Conservation (phyloP, 2,113 vertebrate species). For the Daubentonia madagascariensis region DNA sequence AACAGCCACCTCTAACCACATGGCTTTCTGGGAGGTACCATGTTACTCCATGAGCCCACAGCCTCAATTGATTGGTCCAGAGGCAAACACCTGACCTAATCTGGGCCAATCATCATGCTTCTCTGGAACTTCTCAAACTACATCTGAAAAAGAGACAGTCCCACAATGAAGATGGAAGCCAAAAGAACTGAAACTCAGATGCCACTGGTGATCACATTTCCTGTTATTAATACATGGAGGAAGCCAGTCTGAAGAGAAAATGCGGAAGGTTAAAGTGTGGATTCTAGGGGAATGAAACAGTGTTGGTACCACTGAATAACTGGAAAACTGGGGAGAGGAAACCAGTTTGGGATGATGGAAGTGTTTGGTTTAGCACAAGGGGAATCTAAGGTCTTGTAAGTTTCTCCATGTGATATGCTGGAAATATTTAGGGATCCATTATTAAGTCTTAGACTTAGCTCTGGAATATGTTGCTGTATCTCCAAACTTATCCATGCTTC, state of each 20-base stretch:
- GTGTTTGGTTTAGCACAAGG: background rate
- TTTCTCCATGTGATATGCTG: background rate
- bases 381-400: background rate
- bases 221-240: background rate
- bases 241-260: background rate
- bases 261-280: background rate
- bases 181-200: background rate
- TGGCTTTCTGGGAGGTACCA: background rate
- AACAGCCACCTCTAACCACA: background rate
- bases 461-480: background rate
- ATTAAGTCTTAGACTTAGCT: background rate
- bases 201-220: background rate
- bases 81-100: background rate
- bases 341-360: background rate
- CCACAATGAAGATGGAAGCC: background rate
- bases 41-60: background rate
- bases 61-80: background rate
- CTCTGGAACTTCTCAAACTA: conserved; percentile 21
- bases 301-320: background rate
- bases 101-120: background rate
- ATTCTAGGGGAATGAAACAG: background rate
- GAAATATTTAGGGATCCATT: background rate
- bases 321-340: background rate
- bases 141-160: background rate
- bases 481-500: background rate